phyloP scores from a whole-genome alignment of 2,113 vertebrate species.

The Abramis brama region DNA sequence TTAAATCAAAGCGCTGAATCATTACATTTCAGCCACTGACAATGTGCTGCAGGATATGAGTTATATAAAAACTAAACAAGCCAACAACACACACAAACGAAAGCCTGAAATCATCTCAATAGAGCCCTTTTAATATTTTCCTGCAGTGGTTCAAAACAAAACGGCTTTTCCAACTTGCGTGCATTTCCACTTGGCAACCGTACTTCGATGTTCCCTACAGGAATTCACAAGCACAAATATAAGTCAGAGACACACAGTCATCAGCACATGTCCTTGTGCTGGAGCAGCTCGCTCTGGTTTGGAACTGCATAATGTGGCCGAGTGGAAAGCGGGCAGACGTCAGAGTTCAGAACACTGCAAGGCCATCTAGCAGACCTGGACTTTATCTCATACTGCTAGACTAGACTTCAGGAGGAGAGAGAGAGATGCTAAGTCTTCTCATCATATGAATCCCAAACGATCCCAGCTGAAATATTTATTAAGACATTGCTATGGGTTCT shows the following conservation, averaged over 20 bases:
- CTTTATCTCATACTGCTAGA: conserved; percentile 77
- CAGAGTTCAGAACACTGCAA: conserved; percentile 29
- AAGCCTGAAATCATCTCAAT: conserved; percentile 2
- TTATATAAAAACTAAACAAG: conserved; percentile 20
- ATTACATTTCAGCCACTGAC: not conserved
- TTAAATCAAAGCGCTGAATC: not conserved
- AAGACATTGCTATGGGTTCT: conserved; percentile 75
- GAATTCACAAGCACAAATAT: conserved; percentile 45
- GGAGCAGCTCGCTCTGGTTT: conserved; percentile 29
- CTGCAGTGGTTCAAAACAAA: conserved; percentile 17
- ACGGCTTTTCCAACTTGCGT: not conserved
- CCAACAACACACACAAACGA: not conserved
- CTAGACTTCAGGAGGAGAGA: conserved; percentile 68
- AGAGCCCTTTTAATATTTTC: conserved; percentile 14
- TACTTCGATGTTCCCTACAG: conserved; percentile 19
- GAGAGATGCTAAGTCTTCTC: conserved; percentile 65
- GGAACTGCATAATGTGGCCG: not conserved
- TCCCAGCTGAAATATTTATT: conserved; percentile 80
- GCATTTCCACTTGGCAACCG: conserved; percentile 9
- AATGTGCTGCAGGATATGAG: conserved; percentile 1
- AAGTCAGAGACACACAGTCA: conserved; percentile 24
- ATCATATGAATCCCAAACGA: conserved; percentile 70
- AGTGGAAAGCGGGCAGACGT: conserved; percentile 35
- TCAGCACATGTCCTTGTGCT: conserved; percentile 35
- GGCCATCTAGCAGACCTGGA: conserved; percentile 33